These are phyloP conservation scores for Apantesis nais DNA, from an alignment of 2,888 invertebrate genomes.

Conservation along the genomic window DNA sequence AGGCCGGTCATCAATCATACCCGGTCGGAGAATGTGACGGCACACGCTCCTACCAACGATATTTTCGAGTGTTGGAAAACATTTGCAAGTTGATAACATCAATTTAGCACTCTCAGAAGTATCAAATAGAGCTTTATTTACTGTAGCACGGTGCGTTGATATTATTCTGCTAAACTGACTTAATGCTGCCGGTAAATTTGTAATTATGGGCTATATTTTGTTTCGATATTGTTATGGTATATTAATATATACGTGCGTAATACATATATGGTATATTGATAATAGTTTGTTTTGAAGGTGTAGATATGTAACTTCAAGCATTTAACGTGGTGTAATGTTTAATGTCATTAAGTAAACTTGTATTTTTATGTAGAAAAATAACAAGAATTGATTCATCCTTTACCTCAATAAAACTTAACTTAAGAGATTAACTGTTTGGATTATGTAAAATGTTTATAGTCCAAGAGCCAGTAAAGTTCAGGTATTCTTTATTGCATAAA, in stretches of 20 bases:
- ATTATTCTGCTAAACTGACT: slow-evolving; percentile 42
- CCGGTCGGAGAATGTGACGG: slow-evolving; percentile 46
- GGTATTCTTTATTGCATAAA: no score
- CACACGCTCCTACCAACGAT: slow-evolving; percentile 33
- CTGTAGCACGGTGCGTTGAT: not conserved
- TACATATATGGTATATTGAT: slow-evolving; percentile 27
- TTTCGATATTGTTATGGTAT: slow-evolving; percentile 16
- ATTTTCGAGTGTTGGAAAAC: slow-evolving; percentile 48
- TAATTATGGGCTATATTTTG: slow-evolving; percentile 29
- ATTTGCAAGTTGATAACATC: slow-evolving; percentile 10
- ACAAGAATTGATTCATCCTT: not conserved
- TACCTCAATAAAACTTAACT: not conserved
- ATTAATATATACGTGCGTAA: not conserved
- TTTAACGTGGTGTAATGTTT: not conserved
- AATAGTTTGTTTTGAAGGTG: slow-evolving; percentile 20
- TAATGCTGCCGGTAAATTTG: slow-evolving; percentile 42
- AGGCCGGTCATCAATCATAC: slow-evolving; percentile 64
- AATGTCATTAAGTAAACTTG: not conserved
- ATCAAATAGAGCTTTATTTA: slow-evolving; percentile 7
- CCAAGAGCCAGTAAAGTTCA: no score
- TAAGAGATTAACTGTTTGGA: no score
- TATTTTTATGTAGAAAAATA: not conserved
- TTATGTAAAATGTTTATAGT: no score
- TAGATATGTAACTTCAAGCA: not conserved
- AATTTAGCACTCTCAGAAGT: slow-evolving; percentile 27